These are phyloP conservation scores for Notiomystis cincta DNA, from an alignment of 2,113 vertebrate genomes.

Conservation along the genomic window DNA sequence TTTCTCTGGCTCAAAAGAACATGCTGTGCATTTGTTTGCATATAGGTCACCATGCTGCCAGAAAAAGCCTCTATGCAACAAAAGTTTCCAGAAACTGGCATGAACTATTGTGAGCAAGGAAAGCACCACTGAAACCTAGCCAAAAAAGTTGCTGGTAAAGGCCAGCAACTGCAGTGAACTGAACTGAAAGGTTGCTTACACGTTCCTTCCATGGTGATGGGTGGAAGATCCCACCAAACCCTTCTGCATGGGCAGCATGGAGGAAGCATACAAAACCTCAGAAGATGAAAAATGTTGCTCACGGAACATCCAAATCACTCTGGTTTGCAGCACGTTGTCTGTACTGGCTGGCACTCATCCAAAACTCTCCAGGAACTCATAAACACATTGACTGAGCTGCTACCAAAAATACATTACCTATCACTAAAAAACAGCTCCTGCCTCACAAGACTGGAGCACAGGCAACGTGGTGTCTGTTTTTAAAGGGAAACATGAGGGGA, in stretches of 20 bases:
- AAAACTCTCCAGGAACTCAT: slow-evolving; percentile 35
- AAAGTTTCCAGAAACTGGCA: slow-evolving; percentile 73
- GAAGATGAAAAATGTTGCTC: not conserved
- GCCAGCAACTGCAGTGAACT: slow-evolving; percentile 9
- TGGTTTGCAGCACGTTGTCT: not conserved
- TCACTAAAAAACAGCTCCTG: not conserved
- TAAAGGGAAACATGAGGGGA: not conserved
- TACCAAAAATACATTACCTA: not conserved
- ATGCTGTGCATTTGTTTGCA: slow-evolving; percentile 55
- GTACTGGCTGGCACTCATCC: not conserved
- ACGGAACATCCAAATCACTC: not conserved
- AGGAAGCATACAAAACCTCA: not conserved
- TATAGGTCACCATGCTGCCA: slow-evolving; percentile 58
- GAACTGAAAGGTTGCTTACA: not conserved
- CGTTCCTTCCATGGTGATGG: not conserved
- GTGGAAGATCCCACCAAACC: not conserved
- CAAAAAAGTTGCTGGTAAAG: slow-evolving; percentile 55
- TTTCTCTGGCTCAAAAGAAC: slow-evolving; percentile 71
- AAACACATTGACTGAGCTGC: not conserved
- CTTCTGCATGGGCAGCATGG: not conserved
- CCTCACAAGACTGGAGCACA: not conserved
- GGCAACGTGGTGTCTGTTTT: not conserved
- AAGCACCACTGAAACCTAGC: slow-evolving; percentile 58
- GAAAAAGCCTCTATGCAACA: slow-evolving; percentile 60
- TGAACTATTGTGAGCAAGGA: slow-evolving; percentile 60